These are phyloP conservation scores for Camptogramma bilineatum DNA, from an alignment of 2,888 invertebrate genomes.

Conservation along the genomic window DNA sequence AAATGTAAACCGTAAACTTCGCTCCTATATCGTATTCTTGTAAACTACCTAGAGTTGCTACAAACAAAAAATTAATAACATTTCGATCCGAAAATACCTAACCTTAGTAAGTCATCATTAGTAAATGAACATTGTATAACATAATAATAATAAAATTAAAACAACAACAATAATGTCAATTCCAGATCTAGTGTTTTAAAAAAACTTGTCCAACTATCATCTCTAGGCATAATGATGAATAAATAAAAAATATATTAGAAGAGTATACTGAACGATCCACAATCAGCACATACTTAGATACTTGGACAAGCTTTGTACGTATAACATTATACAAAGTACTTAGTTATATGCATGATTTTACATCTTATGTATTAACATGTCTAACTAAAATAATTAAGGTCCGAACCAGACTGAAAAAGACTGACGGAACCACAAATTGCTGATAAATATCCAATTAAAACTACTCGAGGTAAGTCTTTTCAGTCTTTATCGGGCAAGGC, in stretches of 20 bases:
- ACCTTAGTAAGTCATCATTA: not conserved
- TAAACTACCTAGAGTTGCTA: not conserved
- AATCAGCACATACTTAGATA: not conserved
- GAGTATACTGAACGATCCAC: not conserved
- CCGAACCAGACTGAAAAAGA: constrained; percentile 32
- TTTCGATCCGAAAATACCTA: constrained; percentile 1
- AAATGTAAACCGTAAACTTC: not conserved
- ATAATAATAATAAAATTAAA: constrained; percentile 26
- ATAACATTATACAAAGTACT: constrained; percentile 2
- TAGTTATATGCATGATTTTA: constrained; percentile 15
- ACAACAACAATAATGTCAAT: constrained; percentile 24
- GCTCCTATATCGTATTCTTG: not conserved
- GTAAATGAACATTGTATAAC: constrained; percentile 6
- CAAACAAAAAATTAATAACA: constrained; percentile 2
- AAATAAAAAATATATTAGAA: no score
- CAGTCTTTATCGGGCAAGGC: constrained; percentile 35
- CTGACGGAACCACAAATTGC: constrained; percentile 8
- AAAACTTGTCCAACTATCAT: constrained; percentile 10
- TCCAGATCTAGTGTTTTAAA: constrained; percentile 20
- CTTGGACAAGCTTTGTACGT: constrained; percentile 9
- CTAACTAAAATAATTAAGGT: constrained; percentile 22
- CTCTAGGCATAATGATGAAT: constrained; percentile 1
- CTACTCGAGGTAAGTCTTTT: constrained; percentile 25
- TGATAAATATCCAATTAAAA: constrained; percentile 22
- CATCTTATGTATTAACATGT: constrained; percentile 12